Base-by-base conservation (phyloP, 2,113 vertebrate species). In the Ammodytes dubius region DNA sequence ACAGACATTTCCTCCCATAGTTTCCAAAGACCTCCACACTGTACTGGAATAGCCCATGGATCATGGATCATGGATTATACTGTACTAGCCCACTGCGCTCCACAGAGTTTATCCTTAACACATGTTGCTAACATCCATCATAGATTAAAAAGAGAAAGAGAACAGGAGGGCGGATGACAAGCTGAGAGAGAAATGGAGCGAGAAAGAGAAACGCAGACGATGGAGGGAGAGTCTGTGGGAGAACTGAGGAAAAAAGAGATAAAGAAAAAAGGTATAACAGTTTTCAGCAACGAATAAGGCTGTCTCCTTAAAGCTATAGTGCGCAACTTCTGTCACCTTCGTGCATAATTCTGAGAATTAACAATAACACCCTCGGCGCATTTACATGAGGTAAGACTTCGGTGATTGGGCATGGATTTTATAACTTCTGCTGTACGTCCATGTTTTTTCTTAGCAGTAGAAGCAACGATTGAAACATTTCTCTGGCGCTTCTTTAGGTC, bases 91-190 rank as follows among this genome's bases (percentile, higher is more conserved):
- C 81, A 96, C 94, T 83, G 75, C 71, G 79, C 86, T 96, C 96
- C 74, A 96, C 95, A 40, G 95, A 96, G 59, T 96, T 90, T 76
- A 95, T 81, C 19, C 39, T 43, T 58, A 65, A 75, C 81, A 77
- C 70, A 39, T 96, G 96, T 90, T 94, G 95, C 95, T 94, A 96
- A 37, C 95, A 96, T 87, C 96, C 95, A 86, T 97, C 96, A 91
- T 95, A 83, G 79, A 82, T 84, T 86, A 77, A 75, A 96, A 96
- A 2, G 27, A 27, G 89, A 88, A 68, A 87, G 85, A 65, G 74
- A 90, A n/a, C 17, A 17, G 15, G 54, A 58, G 56, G 75, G 65
- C 70, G 19, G 69, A 60, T n/a, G 11, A 58, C 68, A 70, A 74
- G 74, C 77, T 67, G 74, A 19, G 61, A 61, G 70, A 56, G 42